These are phyloP conservation scores for Rhea americana DNA, from an alignment of 2,113 vertebrate genomes.

Conservation along the genomic window DNA sequence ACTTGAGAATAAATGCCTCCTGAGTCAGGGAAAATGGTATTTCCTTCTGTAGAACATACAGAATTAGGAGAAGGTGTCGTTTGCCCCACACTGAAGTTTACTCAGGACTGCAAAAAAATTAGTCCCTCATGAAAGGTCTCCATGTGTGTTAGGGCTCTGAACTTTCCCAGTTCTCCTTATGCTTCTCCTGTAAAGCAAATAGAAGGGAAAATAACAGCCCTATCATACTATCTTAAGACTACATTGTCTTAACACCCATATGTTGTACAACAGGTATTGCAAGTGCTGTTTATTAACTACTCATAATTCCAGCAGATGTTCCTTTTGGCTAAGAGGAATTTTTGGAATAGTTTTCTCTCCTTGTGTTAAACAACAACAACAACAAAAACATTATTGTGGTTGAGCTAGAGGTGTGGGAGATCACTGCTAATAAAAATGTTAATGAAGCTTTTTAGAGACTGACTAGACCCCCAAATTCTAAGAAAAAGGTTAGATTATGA, in stretches of 20 bases:
- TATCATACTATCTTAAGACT: rapidly evolving
- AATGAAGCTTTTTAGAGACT: neutral
- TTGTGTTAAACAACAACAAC: neutral
- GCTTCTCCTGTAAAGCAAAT: neutral
- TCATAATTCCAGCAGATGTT: neutral
- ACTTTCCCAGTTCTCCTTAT: neutral
- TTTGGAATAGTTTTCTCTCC: neutral
- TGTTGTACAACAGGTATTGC: neutral
- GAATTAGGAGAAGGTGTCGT: neutral
- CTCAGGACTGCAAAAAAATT: neutral
- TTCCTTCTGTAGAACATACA: neutral
- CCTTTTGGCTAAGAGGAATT: neutral
- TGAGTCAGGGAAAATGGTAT: neutral
- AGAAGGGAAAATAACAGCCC: neutral
- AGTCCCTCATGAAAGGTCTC: neutral
- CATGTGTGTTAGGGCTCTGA: neutral
- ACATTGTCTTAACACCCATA: neutral
- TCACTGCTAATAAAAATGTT: neutral
- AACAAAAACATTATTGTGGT: rapidly evolving
- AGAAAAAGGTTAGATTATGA: neutral
- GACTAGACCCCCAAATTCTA: neutral
- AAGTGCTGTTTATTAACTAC: neutral
- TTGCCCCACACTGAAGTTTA: neutral
- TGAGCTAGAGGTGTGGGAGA: neutral
- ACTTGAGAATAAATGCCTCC: neutral